Conservation (phyloP, 2,113 vertebrate species). For the Nyctereutes procyonoides region DNA sequence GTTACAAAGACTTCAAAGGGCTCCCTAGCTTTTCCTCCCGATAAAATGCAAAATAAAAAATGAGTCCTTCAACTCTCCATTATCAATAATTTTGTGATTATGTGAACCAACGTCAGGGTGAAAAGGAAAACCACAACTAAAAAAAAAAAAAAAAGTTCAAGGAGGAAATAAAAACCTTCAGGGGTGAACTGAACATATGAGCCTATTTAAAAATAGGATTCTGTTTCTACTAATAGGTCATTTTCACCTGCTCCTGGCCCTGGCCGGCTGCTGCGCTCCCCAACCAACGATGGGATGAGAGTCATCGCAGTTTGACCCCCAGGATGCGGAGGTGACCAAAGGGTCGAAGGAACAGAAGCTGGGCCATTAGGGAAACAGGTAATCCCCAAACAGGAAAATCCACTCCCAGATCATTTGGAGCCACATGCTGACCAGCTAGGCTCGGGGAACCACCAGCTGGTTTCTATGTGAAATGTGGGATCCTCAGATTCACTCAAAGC, state of each 20-base stretch:
- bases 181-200: slow-evolving; percentile 34
- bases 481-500: slow-evolving; percentile 61
- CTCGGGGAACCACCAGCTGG: slow-evolving; percentile 60
- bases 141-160: slow-evolving; percentile 51
- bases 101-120: slow-evolving; percentile 53
- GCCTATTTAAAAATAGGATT: slow-evolving; percentile 62
- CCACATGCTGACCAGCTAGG: slow-evolving; percentile 59
- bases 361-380: slow-evolving; percentile 59
- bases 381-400: slow-evolving; percentile 75
- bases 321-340: slow-evolving; percentile 69
- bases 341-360: slow-evolving; percentile 75
- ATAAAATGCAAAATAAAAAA: slow-evolving; percentile 72
- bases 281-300: neutral
- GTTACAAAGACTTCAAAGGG: slow-evolving; percentile 72
- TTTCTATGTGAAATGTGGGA: slow-evolving; percentile 66
- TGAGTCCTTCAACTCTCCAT: slow-evolving; percentile 52
- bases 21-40: slow-evolving; percentile 45
- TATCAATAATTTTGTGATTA: slow-evolving; percentile 75
- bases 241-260: slow-evolving; percentile 66
- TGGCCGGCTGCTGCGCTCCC: neutral
- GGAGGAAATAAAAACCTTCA: slow-evolving; percentile 68
- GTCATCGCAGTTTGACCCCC: slow-evolving; percentile 14
- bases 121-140: slow-evolving; percentile 73
- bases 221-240: slow-evolving; percentile 65
- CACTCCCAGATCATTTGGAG: slow-evolving; percentile 73